These are phyloP conservation scores for Lasioglossum vierecki DNA, from an alignment of 2,888 invertebrate genomes.

Conservation along the genomic window DNA sequence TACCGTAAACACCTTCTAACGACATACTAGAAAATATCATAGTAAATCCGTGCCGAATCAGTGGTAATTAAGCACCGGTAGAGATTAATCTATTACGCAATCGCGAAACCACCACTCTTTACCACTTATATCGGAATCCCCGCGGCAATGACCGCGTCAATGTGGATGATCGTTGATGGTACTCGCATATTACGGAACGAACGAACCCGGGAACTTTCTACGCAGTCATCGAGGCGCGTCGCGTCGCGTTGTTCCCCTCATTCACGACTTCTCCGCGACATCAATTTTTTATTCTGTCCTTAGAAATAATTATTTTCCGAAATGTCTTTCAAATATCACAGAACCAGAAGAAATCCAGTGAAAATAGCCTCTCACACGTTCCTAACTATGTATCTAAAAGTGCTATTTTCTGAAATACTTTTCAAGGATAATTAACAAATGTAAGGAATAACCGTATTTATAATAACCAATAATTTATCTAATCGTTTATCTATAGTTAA, in stretches of 20 bases:
- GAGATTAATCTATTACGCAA: constrained; percentile 47
- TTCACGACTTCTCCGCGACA: constrained; percentile 22
- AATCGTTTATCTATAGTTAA: no score
- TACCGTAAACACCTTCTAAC: background rate
- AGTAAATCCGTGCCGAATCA: constrained; percentile 2
- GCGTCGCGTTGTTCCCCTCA: constrained; percentile 41
- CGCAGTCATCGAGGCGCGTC: constrained; percentile 53
- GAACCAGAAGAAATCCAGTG: no score
- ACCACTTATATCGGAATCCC: constrained; percentile 31
- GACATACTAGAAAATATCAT: constrained; percentile 14
- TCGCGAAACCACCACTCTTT: constrained; percentile 20
- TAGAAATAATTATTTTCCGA: constrained; percentile 2
- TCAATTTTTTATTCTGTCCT: constrained; percentile 8
- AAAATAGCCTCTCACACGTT: background rate
- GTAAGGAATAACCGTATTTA: no score
- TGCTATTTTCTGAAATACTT: no score
- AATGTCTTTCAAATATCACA: no score
- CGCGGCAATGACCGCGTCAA: constrained; percentile 59
- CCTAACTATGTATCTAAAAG: background rate
- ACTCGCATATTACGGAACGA: constrained; percentile 53
- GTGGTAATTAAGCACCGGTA: constrained; percentile 28
- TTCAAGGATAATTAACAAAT: no score
- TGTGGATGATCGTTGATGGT: constrained; percentile 48
- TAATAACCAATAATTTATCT: no score
- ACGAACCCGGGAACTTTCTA: constrained; percentile 56